phyloP scores from a whole-genome alignment of 2,888 invertebrate species.

The Cacoxenus indagator region DNA sequence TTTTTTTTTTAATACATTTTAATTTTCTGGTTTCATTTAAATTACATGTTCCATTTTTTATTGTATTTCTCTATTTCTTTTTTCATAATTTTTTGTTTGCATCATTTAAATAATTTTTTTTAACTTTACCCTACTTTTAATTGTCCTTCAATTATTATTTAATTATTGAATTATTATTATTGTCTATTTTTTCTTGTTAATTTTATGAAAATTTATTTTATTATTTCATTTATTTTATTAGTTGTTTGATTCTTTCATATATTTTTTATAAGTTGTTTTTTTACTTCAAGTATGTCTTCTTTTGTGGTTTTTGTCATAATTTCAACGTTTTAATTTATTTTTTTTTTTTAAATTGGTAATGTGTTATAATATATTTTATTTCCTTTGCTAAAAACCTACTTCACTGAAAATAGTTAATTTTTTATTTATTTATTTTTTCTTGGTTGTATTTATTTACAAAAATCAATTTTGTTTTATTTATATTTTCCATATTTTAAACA shows the following conservation, averaged over 20 bases:
- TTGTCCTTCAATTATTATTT: not conserved
- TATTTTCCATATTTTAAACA: not conserved
- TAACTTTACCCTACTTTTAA: not conserved
- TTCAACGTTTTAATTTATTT: too few relatives aligned
- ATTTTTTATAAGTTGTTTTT: too few relatives aligned
- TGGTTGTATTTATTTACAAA: not conserved
- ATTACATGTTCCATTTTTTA: too few relatives aligned
- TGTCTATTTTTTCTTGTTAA: not conserved
- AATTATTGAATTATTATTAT: not conserved
- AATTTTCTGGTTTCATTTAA: conserved; percentile 4
- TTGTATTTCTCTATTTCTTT: not conserved
- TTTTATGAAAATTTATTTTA: conserved; percentile 17
- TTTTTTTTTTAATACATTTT: conserved; percentile 23
- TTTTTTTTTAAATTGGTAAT: too few relatives aligned
- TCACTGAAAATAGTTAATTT: too few relatives aligned
- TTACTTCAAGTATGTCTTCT: too few relatives aligned
- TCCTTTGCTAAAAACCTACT: too few relatives aligned
- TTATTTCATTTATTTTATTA: conserved; percentile 28
- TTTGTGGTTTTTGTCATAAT: too few relatives aligned
- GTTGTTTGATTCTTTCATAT: not conserved
- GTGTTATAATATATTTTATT: too few relatives aligned
- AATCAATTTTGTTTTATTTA: not conserved
- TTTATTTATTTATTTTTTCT: not conserved
- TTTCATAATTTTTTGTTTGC: not conserved
- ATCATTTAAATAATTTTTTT: not conserved